These are phyloP conservation scores for Parotia lawesii DNA, from an alignment of 2,113 vertebrate genomes.

Conservation along the genomic window DNA sequence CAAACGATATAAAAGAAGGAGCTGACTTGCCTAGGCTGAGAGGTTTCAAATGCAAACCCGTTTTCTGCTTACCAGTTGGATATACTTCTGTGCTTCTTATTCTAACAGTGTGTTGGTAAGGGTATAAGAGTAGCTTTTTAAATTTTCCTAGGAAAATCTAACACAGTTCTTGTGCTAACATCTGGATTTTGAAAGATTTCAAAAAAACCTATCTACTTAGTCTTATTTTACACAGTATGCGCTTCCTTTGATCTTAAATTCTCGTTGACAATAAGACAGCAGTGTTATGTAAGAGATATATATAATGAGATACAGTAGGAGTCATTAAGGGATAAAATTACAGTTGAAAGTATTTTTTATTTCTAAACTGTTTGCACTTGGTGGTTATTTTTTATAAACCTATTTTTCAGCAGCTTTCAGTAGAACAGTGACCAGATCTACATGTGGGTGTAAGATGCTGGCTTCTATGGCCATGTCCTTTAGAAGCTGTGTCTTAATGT, in stretches of 20 bases:
- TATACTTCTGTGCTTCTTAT: not conserved
- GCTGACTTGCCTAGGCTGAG: not conserved
- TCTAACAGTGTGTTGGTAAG: not conserved
- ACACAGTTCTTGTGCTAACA: not conserved
- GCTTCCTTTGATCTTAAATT: conserved; percentile 2
- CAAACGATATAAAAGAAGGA: not conserved
- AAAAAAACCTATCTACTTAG: not conserved
- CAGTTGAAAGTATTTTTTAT: not conserved
- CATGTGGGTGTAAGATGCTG: not conserved
- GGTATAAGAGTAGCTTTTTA: not conserved
- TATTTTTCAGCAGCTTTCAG: not conserved
- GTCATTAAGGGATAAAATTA: not conserved
- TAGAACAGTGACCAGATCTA: not conserved
- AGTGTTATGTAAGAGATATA: not conserved
- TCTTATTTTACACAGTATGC: not conserved
- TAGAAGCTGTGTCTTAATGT: not conserved
- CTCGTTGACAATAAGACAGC: not conserved
- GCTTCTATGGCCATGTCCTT: not conserved
- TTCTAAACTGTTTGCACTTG: not conserved
- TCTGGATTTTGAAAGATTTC: not conserved
- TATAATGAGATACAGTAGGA: not conserved
- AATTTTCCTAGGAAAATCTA: not conserved
- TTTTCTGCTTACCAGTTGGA: not conserved
- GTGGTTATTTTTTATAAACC: not conserved
- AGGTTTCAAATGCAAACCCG: not conserved